Evolutionary conservation across 2,888 invertebrate genomes (phyloP).

Genomic region (Cynaeus angustus): DNA sequence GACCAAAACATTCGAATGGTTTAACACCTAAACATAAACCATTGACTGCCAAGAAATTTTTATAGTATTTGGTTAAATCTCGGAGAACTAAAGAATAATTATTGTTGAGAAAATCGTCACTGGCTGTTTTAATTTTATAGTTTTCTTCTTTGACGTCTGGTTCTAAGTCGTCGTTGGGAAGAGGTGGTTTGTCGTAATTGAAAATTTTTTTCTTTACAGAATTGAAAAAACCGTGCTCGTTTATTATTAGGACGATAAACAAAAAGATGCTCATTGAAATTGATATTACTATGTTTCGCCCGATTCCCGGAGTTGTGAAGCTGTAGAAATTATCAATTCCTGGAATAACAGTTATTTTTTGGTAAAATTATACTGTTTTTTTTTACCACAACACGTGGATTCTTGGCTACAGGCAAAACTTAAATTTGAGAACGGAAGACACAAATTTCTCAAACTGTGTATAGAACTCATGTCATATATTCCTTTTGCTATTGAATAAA

Average conservation of each 20-base stretch:
- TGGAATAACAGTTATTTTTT: slow-evolving; percentile 72
- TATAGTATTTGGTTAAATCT: slow-evolving; percentile 83
- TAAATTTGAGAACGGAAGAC: not conserved
- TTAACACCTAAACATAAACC: slow-evolving; percentile 76
- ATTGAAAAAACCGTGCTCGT: slow-evolving; percentile 75
- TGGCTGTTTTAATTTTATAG: slow-evolving; percentile 68
- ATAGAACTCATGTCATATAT: slow-evolving; percentile 63
- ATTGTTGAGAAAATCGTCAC: slow-evolving; percentile 61
- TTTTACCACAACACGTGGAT: slow-evolving; percentile 15
- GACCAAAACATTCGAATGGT: slow-evolving; percentile 84
- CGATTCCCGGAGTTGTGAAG: slow-evolving; percentile 74
- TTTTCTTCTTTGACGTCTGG: slow-evolving; percentile 75
- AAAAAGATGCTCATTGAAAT: slow-evolving; percentile 73
- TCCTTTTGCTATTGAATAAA: slow-evolving; percentile 75
- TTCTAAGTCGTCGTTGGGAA: slow-evolving; percentile 59
- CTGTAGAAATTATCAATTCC: slow-evolving; percentile 12
- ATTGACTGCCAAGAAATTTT: slow-evolving; percentile 81
- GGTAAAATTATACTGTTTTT: slow-evolving; percentile 57
- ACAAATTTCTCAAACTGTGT: not conserved
- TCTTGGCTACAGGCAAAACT: not conserved
- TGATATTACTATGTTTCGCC: slow-evolving; percentile 77
- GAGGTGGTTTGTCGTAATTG: slow-evolving; percentile 16
- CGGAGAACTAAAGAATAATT: slow-evolving; percentile 75
- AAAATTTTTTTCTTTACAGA: slow-evolving; percentile 60
- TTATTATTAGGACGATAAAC: slow-evolving; percentile 75